Evolutionary conservation across 2,888 invertebrate genomes (phyloP).

Genomic region (Agrotis clavis): DNA sequence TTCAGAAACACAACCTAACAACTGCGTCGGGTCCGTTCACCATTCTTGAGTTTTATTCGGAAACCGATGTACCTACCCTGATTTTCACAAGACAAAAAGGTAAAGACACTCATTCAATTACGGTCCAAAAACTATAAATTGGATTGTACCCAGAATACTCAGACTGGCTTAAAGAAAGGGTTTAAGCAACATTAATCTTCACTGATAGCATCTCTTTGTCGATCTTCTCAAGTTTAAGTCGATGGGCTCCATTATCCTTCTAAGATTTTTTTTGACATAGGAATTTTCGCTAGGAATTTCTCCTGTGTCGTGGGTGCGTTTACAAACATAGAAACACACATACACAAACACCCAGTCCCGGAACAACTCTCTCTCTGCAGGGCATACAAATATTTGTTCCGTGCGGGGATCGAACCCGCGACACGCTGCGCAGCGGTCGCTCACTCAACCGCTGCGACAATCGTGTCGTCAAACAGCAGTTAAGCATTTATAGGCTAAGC

Average conservation of each 20-base stretch:
- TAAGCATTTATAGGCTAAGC: neutral
- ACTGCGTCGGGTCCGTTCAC: neutral
- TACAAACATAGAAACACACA: too few relatives aligned
- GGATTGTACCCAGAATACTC: neutral
- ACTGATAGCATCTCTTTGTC: conserved; percentile 24
- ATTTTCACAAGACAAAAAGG: neutral
- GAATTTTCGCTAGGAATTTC: too few relatives aligned
- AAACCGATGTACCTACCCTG: neutral
- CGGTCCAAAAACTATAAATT: neutral
- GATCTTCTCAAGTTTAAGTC: neutral
- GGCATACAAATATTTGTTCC: too few relatives aligned
- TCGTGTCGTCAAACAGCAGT: too few relatives aligned
- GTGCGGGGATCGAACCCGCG: too few relatives aligned
- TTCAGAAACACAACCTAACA: neutral
- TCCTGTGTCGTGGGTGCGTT: too few relatives aligned
- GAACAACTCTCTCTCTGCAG: too few relatives aligned
- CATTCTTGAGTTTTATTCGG: neutral
- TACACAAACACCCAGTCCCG: too few relatives aligned
- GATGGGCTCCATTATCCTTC: conserved; percentile 4
- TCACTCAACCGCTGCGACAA: too few relatives aligned
- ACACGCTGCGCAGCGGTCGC: too few relatives aligned
- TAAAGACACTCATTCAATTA: neutral
- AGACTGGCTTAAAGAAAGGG: conserved; percentile 3
- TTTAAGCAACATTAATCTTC: conserved; percentile 31
- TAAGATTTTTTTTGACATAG: too few relatives aligned